Base-by-base conservation (phyloP, 2,113 vertebrate species). In the Trogon surrucura region DNA sequence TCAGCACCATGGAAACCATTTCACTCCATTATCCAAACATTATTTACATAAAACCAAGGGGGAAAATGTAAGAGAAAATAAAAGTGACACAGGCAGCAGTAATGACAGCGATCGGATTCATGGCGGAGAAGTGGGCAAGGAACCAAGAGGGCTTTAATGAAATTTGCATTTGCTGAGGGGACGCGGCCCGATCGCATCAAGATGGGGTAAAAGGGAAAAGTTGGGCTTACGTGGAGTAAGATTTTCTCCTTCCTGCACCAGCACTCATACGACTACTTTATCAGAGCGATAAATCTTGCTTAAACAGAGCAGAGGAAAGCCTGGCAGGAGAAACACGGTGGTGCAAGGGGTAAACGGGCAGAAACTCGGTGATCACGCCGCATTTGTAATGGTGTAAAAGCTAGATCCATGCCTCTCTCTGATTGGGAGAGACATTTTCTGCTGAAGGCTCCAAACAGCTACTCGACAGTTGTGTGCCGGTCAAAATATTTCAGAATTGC, bases 1-100 rank as follows among this genome's bases (percentile, higher is more conserved):
- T 98, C 97, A 98, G 97, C 97, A 90, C 98, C 98, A 98, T 97
- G 97, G 98, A 98, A 98, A 98, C 97, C 97, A 98, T 98, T 98
- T 97, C 97, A 97, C 97, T 98, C 97, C 97, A 98, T 98, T 98
- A 98, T 98, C 96, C 96, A 97, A 97, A 97, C 97, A 96, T 85
- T 96, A 98, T 98, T 98, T 98, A 98, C 98, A 98, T 98, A 98
- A 98, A 98, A 96, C 82, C 79, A 79, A 97, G 84, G 71, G 93
- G 93, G 11, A 45, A 83, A 96, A 95, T 92, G 95, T 96, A 97
- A 96, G 91, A 82, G 93, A 95, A 94, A 96, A 96, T 95, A 88
- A 91, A 97, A 96, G 93, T 96, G 94, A 80, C 78, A 91, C 53
- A 78, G 96, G 70, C 95, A 93, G 94, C 88, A 98, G 97, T 91